These are phyloP conservation scores for Heliconius hortense DNA, from an alignment of 2,888 invertebrate genomes.

Conservation along the genomic window DNA sequence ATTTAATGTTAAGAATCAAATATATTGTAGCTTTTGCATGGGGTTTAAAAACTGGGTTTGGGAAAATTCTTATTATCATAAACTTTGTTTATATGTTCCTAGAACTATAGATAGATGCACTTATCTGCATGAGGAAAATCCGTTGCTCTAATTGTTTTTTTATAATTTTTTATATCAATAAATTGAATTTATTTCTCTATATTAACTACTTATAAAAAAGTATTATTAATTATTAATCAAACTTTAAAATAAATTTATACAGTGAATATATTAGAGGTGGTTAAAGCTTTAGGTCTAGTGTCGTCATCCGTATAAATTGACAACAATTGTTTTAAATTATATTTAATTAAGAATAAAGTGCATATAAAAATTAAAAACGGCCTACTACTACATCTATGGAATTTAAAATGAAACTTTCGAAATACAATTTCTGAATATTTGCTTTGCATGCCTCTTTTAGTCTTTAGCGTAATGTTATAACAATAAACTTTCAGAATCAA, in stretches of 20 bases:
- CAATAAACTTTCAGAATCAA: constrained; percentile 12
- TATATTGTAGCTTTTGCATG: constrained; percentile 39
- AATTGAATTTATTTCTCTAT: not conserved
- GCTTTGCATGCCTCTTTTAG: constrained; percentile 32
- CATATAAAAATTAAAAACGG: not conserved
- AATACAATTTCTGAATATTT: constrained; percentile 24
- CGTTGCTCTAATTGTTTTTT: constrained; percentile 5
- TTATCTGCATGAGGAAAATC: constrained; percentile 25
- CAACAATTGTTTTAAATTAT: not conserved
- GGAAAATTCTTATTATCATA: constrained; percentile 16
- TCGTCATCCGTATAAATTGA: not conserved
- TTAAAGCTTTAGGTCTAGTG: not conserved
- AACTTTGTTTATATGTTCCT: constrained; percentile 13
- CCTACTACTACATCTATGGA: constrained; percentile 14
- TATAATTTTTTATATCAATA: not conserved
- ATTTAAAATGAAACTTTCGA: constrained; percentile 15
- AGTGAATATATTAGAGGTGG: not conserved
- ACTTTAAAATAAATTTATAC: not conserved
- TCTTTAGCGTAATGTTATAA: constrained; percentile 8
- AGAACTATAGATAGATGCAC: constrained; percentile 15
- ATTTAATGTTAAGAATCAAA: constrained; percentile 20
- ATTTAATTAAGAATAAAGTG: constrained; percentile 1
- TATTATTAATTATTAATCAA: not conserved
- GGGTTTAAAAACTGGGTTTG: constrained; percentile 18
- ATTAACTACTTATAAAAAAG: not conserved